Evolutionary conservation across 2,797 vertebrate genomes (phyloP).

Genomic region (Novumbra hubbsi): DNA sequence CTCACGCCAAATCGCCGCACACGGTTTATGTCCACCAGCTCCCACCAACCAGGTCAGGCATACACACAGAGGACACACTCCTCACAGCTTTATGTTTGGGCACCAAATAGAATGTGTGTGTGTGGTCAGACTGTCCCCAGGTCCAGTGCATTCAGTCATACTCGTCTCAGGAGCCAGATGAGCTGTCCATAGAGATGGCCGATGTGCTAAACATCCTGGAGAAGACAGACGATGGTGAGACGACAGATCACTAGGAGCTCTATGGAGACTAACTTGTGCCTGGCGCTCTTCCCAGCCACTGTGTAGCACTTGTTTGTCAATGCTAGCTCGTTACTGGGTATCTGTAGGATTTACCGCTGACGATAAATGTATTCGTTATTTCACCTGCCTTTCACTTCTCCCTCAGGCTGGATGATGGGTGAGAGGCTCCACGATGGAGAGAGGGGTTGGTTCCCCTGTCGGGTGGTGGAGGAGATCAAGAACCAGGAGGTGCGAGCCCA

Average conservation of each 20-base stretch:
- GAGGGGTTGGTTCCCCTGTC: conserved; percentile 93
- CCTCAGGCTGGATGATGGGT: conserved; percentile 91
- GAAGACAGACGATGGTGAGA: conserved; percentile 86
- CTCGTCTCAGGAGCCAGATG: conserved; percentile 89
- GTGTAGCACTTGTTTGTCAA: too few relatives aligned
- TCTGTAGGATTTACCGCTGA: neutral
- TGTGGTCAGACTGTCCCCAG: conserved; percentile 86
- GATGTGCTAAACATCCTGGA: conserved; percentile 91
- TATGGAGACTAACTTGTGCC: neutral
- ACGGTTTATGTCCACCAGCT: conserved; percentile 88
- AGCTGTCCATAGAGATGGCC: conserved; percentile 91
- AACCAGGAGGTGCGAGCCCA: conserved; percentile 90
- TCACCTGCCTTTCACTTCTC: too few relatives aligned
- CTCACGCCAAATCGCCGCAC: conserved; percentile 91
- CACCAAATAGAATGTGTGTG: neutral
- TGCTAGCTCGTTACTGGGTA: neutral
- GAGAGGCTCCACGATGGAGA: conserved; percentile 94
- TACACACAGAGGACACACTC: conserved; percentile 14
- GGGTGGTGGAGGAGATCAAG: conserved; percentile 89
- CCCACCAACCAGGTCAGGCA: conserved; percentile 84
- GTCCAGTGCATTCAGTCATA: conserved; percentile 96
- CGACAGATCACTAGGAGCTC: neutral
- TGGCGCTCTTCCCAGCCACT: too few relatives aligned
- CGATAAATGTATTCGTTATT: neutral
- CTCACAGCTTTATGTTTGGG: neutral